phyloP scores from a whole-genome alignment of 2,888 invertebrate genomes.

The Eristalinus sepulchralis region DNA sequence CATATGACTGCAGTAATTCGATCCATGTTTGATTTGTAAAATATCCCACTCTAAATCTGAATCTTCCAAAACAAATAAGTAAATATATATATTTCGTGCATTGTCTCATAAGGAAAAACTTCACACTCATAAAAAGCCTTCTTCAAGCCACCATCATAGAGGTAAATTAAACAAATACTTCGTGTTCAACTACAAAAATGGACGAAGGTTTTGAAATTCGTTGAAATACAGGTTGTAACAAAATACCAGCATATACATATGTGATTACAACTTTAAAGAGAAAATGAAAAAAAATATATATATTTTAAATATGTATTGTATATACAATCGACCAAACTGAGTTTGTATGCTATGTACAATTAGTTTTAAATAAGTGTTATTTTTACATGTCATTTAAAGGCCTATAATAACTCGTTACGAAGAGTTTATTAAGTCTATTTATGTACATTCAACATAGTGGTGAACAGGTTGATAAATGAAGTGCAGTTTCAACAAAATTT shows the following conservation, averaged over 20 bases:
- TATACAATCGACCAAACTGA: slow-evolving; percentile 46
- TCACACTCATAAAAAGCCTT: neutral
- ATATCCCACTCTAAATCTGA: too few relatives aligned
- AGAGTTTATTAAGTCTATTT: slow-evolving; percentile 6
- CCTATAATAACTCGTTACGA: slow-evolving; percentile 24
- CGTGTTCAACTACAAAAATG: neutral
- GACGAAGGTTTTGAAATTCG: neutral
- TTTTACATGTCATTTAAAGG: slow-evolving; percentile 45
- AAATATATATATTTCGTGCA: neutral
- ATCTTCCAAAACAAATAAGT: too few relatives aligned
- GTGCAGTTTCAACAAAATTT: neutral
- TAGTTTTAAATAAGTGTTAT: slow-evolving; percentile 31
- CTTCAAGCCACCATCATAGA: neutral
- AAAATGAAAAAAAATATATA: neutral
- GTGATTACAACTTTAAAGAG: neutral
- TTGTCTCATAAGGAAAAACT: neutral
- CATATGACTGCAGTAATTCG: too few relatives aligned
- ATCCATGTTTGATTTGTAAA: too few relatives aligned
- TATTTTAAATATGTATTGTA: neutral
- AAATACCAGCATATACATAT: neutral
- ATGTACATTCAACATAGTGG: neutral
- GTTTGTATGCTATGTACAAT: slow-evolving; percentile 13
- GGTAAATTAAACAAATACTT: neutral
- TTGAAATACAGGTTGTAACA: neutral
- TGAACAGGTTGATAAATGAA: neutral